Conservation (phyloP, 1,140 invertebrate species). For the Drosophila arizonae region DNA sequence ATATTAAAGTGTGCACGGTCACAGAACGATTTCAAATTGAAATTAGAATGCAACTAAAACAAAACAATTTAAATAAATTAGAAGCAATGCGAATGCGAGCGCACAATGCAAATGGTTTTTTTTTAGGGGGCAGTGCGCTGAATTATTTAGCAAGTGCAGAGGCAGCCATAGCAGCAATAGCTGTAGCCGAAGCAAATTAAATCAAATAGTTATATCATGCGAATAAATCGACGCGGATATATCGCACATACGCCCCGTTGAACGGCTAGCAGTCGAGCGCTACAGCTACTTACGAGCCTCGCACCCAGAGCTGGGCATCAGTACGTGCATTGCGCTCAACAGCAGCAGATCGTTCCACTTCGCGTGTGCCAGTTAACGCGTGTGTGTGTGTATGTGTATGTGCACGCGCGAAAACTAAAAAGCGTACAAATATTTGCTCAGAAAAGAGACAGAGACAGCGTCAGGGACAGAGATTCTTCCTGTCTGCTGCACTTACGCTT, state of each 20-base stretch:
- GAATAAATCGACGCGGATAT: conserved; percentile 76
- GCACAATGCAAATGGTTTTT: conserved; percentile 6
- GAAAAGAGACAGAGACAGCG: conserved; percentile 10
- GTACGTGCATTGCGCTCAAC: conserved; percentile 71
- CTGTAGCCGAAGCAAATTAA: conserved; percentile 58
- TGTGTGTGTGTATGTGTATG: not conserved
- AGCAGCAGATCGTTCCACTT: conserved; percentile 62
- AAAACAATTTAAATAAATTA: conserved; percentile 80
- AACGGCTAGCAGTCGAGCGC: conserved; percentile 34
- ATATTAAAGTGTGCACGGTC: not conserved
- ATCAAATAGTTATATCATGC: conserved; percentile 81
- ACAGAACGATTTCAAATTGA: conserved; percentile 65
- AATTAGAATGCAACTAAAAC: conserved; percentile 67
- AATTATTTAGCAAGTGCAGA: conserved; percentile 60
- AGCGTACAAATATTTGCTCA: conserved; percentile 56
- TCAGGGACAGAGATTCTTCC: conserved; percentile 38
- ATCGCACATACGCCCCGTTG: conserved; percentile 78
- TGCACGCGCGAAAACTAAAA: conserved; percentile 25
- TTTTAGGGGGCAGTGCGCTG: conserved; percentile 20
- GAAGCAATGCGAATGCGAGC: conserved; percentile 38
- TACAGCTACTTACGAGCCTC: conserved; percentile 65
- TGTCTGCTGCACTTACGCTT: conserved; percentile 61
- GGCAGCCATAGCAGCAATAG: conserved; percentile 11
- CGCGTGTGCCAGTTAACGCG: not conserved
- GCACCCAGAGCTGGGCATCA: conserved; percentile 61